Conservation (phyloP, 2,797 vertebrate genomes). For the Crenichthys baileyi region DNA sequence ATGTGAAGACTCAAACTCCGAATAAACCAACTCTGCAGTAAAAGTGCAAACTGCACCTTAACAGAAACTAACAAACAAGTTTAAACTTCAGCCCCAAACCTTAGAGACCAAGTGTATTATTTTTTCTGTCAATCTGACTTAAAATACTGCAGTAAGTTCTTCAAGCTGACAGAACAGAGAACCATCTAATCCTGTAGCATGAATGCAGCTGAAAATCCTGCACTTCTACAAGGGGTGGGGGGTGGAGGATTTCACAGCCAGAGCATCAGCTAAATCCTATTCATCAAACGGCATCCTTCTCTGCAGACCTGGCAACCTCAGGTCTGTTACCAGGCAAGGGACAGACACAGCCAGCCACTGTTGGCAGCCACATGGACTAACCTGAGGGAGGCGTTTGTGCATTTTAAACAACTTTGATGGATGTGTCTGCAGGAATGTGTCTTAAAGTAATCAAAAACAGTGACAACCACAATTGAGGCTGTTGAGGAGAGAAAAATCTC, state of each 20-base stretch:
- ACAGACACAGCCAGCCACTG: constrained; percentile 56
- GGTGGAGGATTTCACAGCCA: constrained; percentile 50
- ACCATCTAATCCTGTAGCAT: constrained; percentile 71
- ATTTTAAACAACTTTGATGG: constrained; percentile 54
- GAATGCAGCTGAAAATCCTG: constrained; percentile 66
- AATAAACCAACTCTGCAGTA: constrained; percentile 44
- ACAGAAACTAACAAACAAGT: constrained; percentile 40
- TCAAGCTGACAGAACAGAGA: constrained; percentile 66
- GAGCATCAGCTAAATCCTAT: constrained; percentile 71
- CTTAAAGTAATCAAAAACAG: constrained; percentile 28
- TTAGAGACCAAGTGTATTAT: constrained; percentile 45
- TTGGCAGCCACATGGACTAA: constrained; percentile 64
- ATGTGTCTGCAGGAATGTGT: constrained; percentile 26
- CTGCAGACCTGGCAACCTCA: constrained; percentile 72
- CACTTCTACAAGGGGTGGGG: constrained; percentile 53
- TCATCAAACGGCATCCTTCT: constrained; percentile 72
- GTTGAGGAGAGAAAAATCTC: constrained; percentile 8
- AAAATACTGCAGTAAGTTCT: constrained; percentile 72
- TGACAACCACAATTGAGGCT: constrained; percentile 16
- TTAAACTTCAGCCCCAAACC: constrained; percentile 47
- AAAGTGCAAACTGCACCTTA: constrained; percentile 69
- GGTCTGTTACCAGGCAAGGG: constrained; percentile 58
- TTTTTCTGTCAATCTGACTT: constrained; percentile 68
- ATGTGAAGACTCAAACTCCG: constrained; percentile 31
- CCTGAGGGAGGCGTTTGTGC: constrained; percentile 54